A percentile compares a stretch with the other conserved stretches of the same genome.
Conservation (phyloP, 2,113 vertebrate genomes). For the Montifringilla adamsi region DNA sequence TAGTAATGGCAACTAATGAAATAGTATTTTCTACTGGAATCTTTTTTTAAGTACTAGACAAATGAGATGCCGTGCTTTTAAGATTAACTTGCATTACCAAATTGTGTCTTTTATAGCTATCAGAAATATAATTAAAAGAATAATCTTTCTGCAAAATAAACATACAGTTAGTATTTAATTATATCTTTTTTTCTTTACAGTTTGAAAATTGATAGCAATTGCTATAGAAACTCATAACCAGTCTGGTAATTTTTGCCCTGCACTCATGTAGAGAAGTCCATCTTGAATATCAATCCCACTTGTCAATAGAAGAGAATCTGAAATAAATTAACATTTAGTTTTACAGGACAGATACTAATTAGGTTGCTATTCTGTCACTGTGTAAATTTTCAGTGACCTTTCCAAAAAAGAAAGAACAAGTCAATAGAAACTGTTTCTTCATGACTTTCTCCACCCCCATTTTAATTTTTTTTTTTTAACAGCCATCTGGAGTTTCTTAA, state of each 20-base stretch:
- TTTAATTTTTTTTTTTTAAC: neutral
- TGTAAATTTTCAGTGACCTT: slow-evolving; percentile 56
- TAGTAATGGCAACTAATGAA: slow-evolving; percentile 57
- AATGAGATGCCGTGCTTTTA: slow-evolving; percentile 49
- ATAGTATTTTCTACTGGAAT: slow-evolving; percentile 28
- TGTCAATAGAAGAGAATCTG: slow-evolving; percentile 9
- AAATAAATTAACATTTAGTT: slow-evolving; percentile 38
- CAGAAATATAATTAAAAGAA: slow-evolving; percentile 67
- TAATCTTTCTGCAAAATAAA: slow-evolving; percentile 34
- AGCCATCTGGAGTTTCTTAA: neutral
- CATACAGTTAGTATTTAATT: neutral
- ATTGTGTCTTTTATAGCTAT: slow-evolving; percentile 36
- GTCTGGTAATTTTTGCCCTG: neutral
- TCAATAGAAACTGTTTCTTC: slow-evolving; percentile 32
- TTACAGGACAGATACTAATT: slow-evolving; percentile 53
- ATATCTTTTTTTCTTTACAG: neutral
- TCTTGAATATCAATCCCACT: neutral
- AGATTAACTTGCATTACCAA: slow-evolving; percentile 40
- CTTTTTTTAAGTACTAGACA: slow-evolving; percentile 20
- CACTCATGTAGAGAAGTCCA: neutral
- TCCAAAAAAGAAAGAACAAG: slow-evolving; percentile 54
- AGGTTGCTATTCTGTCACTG: slow-evolving; percentile 13
- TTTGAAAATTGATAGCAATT: neutral
- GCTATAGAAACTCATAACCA: neutral
- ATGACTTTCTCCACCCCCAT: neutral